Conservation (phyloP, 2,888 invertebrate species). For the Nemoura dubitans region DNA sequence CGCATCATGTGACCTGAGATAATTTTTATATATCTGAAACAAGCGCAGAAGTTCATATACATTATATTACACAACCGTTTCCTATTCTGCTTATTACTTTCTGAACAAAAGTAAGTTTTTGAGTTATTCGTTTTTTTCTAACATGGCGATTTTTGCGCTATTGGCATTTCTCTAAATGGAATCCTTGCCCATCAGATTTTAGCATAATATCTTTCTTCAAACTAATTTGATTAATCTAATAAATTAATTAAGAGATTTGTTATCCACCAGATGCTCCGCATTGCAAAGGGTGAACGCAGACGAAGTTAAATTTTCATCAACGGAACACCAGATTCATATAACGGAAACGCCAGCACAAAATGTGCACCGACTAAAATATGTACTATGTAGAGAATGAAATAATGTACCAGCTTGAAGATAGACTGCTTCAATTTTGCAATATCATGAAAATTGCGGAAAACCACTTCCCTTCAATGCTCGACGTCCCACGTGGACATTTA, state of each 20-base stretch:
- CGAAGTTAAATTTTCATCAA: neutral
- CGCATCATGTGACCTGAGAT: neutral
- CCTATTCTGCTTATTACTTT: too few species aligned
- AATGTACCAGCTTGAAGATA: constrained; percentile 3
- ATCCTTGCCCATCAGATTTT: too few species aligned
- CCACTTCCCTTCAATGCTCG: neutral
- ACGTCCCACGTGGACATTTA: neutral
- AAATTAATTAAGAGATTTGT: neutral
- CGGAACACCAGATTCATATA: neutral
- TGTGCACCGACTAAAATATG: neutral
- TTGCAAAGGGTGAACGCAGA: neutral
- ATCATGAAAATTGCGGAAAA: neutral
- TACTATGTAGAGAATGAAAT: neutral
- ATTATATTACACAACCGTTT: too few species aligned
- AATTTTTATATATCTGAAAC: neutral
- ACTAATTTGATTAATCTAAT: neutral
- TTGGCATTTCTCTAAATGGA: too few species aligned
- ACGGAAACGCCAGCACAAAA: neutral
- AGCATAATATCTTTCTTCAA: neutral
- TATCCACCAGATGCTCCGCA: neutral
- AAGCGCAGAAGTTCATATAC: neutral
- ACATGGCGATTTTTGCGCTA: too few species aligned
- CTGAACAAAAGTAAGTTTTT: too few species aligned
- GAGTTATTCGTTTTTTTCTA: too few species aligned
- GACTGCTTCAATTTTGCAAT: neutral